phyloP scores from a whole-genome alignment of 2,113 vertebrate species.

The Centropus unirufus region DNA sequence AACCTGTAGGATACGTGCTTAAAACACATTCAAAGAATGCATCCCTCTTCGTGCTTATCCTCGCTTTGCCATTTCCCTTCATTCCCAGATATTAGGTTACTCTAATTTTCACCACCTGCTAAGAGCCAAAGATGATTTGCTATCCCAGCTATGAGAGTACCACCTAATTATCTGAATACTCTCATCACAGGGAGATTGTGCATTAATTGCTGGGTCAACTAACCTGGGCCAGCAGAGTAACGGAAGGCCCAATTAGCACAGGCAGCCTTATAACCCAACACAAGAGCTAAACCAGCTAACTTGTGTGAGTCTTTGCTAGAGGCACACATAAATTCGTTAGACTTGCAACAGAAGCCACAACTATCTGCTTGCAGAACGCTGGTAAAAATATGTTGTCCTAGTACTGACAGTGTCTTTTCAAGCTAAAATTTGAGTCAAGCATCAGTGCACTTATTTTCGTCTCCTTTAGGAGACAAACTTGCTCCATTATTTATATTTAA shows the following conservation, averaged over 20 bases:
- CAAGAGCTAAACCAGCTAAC: background rate
- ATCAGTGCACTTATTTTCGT: background rate
- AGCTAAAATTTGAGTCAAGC: background rate
- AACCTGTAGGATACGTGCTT: background rate
- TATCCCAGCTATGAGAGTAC: background rate
- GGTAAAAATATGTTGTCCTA: background rate
- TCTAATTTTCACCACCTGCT: background rate
- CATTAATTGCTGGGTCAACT: background rate
- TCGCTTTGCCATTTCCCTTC: background rate
- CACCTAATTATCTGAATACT: background rate
- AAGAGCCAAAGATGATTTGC: background rate
- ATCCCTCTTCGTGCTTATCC: background rate
- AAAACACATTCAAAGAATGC: background rate
- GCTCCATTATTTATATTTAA: constrained; percentile 50
- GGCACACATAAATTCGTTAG: background rate
- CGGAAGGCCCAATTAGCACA: background rate
- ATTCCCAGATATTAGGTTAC: background rate
- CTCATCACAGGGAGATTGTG: accelerated
- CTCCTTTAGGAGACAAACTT: background rate
- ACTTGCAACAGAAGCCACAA: background rate
- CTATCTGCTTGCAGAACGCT: background rate
- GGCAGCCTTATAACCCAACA: background rate
- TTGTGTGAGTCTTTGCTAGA: background rate
- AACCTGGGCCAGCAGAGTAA: background rate
- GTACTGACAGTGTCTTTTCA: background rate